Evolutionary conservation across 2,113 vertebrate species (phyloP).

Genomic region (Forbesichthys agassizii): DNA sequence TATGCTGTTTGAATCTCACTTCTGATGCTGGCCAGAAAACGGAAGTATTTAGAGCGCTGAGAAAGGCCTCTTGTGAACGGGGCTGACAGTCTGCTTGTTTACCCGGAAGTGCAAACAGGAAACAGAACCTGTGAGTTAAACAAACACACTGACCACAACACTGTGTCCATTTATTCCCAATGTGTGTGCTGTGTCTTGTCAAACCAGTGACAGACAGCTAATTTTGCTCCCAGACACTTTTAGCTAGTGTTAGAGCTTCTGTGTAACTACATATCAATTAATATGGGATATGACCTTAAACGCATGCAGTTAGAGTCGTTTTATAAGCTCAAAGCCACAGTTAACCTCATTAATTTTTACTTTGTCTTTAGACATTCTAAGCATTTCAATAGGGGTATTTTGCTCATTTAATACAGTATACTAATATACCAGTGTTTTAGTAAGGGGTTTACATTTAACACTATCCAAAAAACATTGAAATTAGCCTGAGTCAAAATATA

Average conservation of each 20-base stretch:
- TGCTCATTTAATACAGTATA: no score
- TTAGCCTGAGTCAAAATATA: no score
- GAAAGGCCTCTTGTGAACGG: slow-evolving; percentile 41
- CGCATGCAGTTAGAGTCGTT: slow-evolving; percentile 43
- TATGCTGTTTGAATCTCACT: slow-evolving; percentile 5
- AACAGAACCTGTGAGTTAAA: slow-evolving; percentile 48
- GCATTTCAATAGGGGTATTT: no score
- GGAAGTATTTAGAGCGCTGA: slow-evolving; percentile 26
- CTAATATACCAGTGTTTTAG: no score
- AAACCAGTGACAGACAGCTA: slow-evolving; percentile 54
- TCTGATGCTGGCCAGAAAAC: slow-evolving; percentile 39
- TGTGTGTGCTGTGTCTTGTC: slow-evolving; percentile 35
- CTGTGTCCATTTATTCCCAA: slow-evolving; percentile 48
- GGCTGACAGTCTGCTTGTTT: slow-evolving; percentile 46
- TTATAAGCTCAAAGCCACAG: neutral
- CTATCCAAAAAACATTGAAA: no score
- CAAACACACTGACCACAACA: slow-evolving; percentile 38
- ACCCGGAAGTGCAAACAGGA: slow-evolving; percentile 38
- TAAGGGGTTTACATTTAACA: no score
- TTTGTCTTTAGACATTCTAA: no score
- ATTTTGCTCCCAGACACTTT: slow-evolving; percentile 35
- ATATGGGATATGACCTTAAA: slow-evolving; percentile 65
- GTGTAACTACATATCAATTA: slow-evolving; percentile 73
- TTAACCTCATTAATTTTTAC: neutral
- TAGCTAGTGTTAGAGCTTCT: slow-evolving; percentile 50